Evolutionary conservation across 1,140 invertebrate species (phyloP).

Genomic region (Meloidogyne exigua): DNA sequence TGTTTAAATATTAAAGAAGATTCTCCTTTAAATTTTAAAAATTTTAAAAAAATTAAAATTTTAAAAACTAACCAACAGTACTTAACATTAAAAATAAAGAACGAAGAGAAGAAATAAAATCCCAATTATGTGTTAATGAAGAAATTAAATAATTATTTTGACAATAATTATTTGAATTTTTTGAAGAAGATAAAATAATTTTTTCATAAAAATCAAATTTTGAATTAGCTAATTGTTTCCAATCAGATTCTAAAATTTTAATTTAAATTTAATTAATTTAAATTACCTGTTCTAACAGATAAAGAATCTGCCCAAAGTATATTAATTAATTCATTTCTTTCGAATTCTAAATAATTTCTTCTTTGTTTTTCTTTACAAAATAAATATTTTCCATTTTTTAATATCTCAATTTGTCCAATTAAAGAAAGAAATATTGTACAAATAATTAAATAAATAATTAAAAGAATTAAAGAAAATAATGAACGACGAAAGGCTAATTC

Average conservation of each 20-base stretch:
- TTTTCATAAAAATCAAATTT: conserved; percentile 24
- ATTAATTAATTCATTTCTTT: conserved; percentile 19
- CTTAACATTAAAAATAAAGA: not conserved
- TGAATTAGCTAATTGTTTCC: conserved; percentile 21
- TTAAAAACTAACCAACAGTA: conserved; percentile 11
- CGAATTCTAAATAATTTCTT: conserved; percentile 14
- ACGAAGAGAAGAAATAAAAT: conserved; percentile 9
- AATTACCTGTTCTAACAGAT: conserved; percentile 12
- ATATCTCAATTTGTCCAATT: conserved; percentile 17
- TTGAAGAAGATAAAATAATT: conserved; percentile 9
- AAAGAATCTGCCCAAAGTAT: conserved; percentile 19
- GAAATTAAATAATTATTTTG: conserved; percentile 5
- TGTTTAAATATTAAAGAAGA: not conserved
- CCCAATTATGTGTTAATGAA: not conserved
- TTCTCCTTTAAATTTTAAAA: not conserved
- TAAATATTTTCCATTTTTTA: not conserved
- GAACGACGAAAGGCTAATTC: conserved; percentile 23
- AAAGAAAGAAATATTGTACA: conserved; percentile 1
- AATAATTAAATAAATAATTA: conserved; percentile 16
- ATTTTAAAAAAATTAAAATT: not conserved
- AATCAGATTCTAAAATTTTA: conserved; percentile 21
- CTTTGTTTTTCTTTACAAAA: not conserved
- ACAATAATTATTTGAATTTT: not conserved
- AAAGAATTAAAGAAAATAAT: conserved; percentile 22
- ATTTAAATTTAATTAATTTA: not conserved